Percentiles rank a stretch among this genome's conserved stretches.
Evolutionary conservation across 2,888 invertebrate genomes (phyloP).

Genomic region (Calephelis perditalis): DNA sequence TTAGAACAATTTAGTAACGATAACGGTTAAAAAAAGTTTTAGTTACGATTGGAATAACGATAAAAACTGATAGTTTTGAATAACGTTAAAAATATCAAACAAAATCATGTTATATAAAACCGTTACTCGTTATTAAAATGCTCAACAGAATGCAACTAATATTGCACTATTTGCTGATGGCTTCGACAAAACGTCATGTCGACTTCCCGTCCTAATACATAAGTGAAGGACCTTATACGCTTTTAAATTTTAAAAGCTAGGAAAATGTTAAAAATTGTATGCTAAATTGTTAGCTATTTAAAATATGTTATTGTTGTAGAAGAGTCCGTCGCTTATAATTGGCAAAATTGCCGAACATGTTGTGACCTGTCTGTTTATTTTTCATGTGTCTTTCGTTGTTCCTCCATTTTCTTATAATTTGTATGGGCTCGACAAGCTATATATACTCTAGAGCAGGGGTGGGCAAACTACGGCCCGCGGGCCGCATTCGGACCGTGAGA

Average conservation of each 20-base stretch:
- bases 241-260: conserved; percentile 7
- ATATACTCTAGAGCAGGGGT: neutral
- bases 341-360: neutral
- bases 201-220: neutral
- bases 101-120: neutral
- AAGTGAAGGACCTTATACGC: neutral
- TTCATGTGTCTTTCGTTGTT: conserved; percentile 5
- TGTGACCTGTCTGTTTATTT: conserved; percentile 12
- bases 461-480: too few species aligned
- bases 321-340: conserved; percentile 1
- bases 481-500: too few species aligned
- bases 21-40: neutral
- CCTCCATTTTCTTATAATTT: neutral
- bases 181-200: conserved; percentile 1
- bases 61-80: too few species aligned
- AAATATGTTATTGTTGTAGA: neutral
- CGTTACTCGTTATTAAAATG: conserved; percentile 3
- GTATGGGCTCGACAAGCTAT: neutral
- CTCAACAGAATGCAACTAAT: conserved; percentile 3
- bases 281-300: neutral
- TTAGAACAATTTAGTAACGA: conserved; percentile 1
- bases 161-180: conserved; percentile 7
- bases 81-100: too few species aligned
- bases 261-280: neutral
- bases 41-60: too few species aligned